Conservation (phyloP, 2,888 invertebrate genomes). For the Ichneumon xanthorius region DNA sequence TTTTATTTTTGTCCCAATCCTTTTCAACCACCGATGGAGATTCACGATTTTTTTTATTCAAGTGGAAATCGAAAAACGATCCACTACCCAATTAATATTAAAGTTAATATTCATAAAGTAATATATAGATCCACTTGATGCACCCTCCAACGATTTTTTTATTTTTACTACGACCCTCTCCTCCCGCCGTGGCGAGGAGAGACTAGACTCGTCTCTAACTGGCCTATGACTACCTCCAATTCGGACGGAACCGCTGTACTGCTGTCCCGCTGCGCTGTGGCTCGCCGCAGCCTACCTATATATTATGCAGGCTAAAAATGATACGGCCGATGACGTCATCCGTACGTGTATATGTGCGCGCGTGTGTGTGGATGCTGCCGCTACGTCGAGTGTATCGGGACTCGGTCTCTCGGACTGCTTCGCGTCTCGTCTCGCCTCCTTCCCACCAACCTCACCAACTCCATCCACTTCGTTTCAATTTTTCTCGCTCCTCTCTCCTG, state of each 20-base stretch:
- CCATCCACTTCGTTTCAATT: slow-evolving; percentile 8
- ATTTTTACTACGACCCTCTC: neutral
- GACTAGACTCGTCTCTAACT: neutral
- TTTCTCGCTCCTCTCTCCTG: slow-evolving; percentile 12
- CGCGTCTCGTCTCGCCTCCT: slow-evolving; percentile 8
- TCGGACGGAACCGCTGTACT: neutral
- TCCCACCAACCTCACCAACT: slow-evolving; percentile 7
- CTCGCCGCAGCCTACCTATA: slow-evolving; percentile 53
- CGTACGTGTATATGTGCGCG: neutral
- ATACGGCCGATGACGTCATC: slow-evolving; percentile 79
- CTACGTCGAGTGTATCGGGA: neutral
- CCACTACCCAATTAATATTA: too few relatives aligned
- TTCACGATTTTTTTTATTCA: too few relatives aligned
- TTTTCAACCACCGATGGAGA: too few relatives aligned
- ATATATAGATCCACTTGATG: too few relatives aligned
- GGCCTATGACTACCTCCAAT: slow-evolving; percentile 1
- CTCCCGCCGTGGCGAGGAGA: neutral
- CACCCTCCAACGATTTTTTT: neutral
- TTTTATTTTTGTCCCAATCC: too few relatives aligned
- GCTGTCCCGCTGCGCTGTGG: slow-evolving; percentile 55
- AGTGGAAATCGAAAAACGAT: too few relatives aligned
- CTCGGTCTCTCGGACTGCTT: slow-evolving; percentile 7
- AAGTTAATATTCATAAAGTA: too few relatives aligned
- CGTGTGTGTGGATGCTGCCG: slow-evolving; percentile 1
- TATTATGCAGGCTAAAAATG: slow-evolving; percentile 80